A percentile compares a stretch with the other conserved stretches of the same genome.
Evolutionary conservation across 2,888 invertebrate species (phyloP).

Genomic region (Microctonus aethiopoides): DNA sequence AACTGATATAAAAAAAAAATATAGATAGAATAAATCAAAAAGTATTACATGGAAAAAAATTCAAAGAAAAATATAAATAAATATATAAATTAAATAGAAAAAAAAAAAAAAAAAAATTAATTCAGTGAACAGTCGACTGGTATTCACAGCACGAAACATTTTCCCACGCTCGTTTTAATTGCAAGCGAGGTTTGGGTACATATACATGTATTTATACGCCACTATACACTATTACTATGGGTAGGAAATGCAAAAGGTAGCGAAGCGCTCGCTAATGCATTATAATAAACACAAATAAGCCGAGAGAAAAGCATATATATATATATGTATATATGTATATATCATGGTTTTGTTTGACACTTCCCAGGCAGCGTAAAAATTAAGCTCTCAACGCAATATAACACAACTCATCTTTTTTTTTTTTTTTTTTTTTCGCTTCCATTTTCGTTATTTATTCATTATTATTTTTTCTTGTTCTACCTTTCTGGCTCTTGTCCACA

Average conservation of each 20-base stretch:
- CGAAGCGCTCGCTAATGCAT: constrained; percentile 3
- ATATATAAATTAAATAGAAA: neutral
- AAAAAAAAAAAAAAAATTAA: neutral
- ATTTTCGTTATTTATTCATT: constrained; percentile 17
- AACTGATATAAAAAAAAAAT: too few relatives aligned
- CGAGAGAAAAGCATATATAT: neutral
- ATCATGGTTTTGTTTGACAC: constrained; percentile 2
- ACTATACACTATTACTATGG: neutral
- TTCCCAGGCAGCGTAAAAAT: constrained; percentile 1
- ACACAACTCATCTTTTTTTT: constrained; percentile 15
- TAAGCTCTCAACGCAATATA: constrained; percentile 5
- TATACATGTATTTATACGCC: neutral
- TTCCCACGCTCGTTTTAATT: neutral
- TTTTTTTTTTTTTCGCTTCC: constrained; percentile 22
- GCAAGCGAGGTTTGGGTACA: neutral
- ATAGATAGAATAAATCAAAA: neutral
- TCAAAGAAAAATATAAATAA: neutral
- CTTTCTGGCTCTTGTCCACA: neutral
- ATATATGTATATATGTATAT: neutral
- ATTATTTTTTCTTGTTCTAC: constrained; percentile 33
- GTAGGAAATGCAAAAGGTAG: neutral
- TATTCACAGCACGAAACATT: neutral
- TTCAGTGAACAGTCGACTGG: neutral
- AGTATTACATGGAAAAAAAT: neutral
- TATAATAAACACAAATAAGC: constrained; percentile 15